Evolutionary conservation across 2,797 vertebrate genomes (phyloP), one percentile per base, ranked within the genome.

Genomic region (Neopelma chrysocephalum): DNA sequence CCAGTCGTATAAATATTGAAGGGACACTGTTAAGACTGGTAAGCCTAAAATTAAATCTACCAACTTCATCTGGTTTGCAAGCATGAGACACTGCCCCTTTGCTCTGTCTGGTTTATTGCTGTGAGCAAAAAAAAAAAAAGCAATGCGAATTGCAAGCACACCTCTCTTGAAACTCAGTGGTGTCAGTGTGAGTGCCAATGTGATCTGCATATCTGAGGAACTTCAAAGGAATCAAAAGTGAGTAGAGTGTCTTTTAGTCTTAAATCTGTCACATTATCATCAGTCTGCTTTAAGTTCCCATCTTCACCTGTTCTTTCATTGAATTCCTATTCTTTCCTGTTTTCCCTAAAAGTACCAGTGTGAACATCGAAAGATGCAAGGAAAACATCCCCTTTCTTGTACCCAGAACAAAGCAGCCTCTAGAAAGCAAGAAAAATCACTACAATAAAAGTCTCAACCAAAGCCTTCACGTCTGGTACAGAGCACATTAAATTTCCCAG

Each of bases 1-100:
- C 18, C 26, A 90, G 12, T 31, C 68, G 94, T 70, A 92, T 93
- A 95, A 96, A 96, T 96, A 96, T 80, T 85, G 58, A 95, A 94
- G 56, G 78, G 15, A 76, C 68, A 23, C 19, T 48, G n/a, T 43
- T 83, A 84, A 73, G 54, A 50, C 32, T 38, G 7, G 50, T n/a
- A 68, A 73, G 2, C 31, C 51, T 95, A 90, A 94, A 94, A 94
- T 94, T 79, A 90, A 89, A 84, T 65, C 66, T 94, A 82, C 34
- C 51, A 62, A 16, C 26, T 89, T 90, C 54, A 48, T 80, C 54
- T 76, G 61, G 21, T 90, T 87, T 82, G 56, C 29, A 82, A 78
- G 57, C n/a, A 36, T 68, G 48, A 82, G 40, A 64, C 32, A 29
- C 16, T 70, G 54, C 26, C 32, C 62, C 34, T 88, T 51, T 78